Conservation (phyloP, 2,797 vertebrate species). For the Xenentodon cancila region DNA sequence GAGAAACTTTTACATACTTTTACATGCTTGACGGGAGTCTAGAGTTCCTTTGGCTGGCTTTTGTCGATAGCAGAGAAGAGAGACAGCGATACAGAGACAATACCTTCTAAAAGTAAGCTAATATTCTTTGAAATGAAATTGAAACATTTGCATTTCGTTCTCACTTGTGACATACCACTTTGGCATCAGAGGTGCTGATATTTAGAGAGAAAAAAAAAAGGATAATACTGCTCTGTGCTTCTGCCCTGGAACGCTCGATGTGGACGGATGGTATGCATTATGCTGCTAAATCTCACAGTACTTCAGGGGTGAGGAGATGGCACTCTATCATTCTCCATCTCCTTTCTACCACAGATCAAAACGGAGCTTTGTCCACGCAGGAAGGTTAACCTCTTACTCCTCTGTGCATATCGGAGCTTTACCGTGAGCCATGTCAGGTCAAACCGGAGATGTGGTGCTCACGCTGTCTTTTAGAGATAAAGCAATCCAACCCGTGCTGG, state of each 20-base stretch:
- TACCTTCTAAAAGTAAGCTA: too few species aligned
- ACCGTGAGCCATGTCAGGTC: conserved; percentile 50
- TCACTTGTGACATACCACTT: conserved; percentile 57
- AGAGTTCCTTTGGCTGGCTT: too few species aligned
- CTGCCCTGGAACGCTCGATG: conserved; percentile 35
- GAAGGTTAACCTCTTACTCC: conserved; percentile 43
- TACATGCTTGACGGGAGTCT: too few species aligned
- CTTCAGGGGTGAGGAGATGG: conserved; percentile 58
- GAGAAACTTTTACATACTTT: too few species aligned
- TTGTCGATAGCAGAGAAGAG: too few species aligned
- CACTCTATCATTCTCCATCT: conserved; percentile 48
- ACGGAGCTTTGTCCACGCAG: conserved; percentile 26
- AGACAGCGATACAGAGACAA: too few species aligned
- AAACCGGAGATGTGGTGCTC: conserved; percentile 47
- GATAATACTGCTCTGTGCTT: conserved; percentile 17
- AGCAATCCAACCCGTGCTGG: conserved; percentile 78
- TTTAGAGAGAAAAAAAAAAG: conserved; percentile 18
- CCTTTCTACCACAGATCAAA: conserved; percentile 43
- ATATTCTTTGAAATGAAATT: too few species aligned
- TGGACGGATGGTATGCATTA: conserved; percentile 59
- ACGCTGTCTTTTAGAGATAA: conserved; percentile 66
- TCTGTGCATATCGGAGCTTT: conserved; percentile 53
- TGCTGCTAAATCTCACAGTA: conserved; percentile 46
- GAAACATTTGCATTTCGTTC: conserved; percentile 54
- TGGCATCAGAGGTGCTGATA: conserved; percentile 43